phyloP scores from a whole-genome alignment of 1,140 invertebrate species.

The Asobara japonica region DNA sequence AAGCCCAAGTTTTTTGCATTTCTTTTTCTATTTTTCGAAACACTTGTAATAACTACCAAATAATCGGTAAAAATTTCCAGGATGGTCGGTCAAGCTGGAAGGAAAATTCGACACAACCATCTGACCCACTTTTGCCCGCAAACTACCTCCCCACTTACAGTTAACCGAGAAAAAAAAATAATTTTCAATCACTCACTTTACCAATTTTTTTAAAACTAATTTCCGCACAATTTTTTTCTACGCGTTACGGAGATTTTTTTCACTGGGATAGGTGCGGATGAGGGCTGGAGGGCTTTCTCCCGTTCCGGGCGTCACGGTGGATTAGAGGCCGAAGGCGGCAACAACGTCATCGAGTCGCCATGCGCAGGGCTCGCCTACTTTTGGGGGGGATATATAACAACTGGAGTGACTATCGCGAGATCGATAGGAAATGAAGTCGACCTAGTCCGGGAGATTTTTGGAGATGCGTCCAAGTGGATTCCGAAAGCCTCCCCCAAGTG shows the following conservation, averaged over 20 bases:
- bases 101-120: no score
- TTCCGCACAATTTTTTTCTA: no score
- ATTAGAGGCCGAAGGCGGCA: constrained; percentile 54
- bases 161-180: not conserved
- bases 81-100: no score
- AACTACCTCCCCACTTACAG: not conserved
- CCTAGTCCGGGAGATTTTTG: constrained; percentile 34
- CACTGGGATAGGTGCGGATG: not conserved
- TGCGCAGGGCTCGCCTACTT: constrained; percentile 46
- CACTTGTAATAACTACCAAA: no score
- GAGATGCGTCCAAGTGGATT: not conserved
- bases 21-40: no score
- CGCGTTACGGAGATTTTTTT: no score
- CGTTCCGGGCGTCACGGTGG: constrained; percentile 59
- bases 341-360: constrained; percentile 56
- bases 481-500: no score
- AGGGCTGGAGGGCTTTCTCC: constrained; percentile 32
- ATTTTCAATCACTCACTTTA: no score
- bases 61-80: no score
- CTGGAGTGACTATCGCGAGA: constrained; percentile 48
- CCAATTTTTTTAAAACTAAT: no score
- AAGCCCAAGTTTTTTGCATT: no score
- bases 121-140: not conserved
- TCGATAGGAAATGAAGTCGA: constrained; percentile 55
- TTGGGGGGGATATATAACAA: constrained; percentile 27